These are phyloP conservation scores for Sebastes matsubarae DNA, from an alignment of 2,797 vertebrate species.

Conservation along the genomic window DNA sequence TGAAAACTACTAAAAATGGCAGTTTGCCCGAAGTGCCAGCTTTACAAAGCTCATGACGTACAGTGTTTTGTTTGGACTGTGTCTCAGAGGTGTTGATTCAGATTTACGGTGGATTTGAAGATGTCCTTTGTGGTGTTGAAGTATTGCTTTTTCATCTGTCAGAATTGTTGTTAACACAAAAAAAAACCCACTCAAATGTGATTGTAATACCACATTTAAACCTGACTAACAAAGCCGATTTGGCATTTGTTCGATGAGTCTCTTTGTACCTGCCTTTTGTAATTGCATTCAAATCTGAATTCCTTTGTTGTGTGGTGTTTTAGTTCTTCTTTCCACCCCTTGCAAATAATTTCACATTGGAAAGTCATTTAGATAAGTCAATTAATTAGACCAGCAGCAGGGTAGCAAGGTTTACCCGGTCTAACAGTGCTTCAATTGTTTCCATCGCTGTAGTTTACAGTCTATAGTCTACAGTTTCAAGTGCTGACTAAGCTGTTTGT, in stretches of 20 bases:
- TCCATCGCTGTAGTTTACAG: not conserved
- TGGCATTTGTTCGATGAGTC: not conserved
- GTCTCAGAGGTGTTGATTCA: constrained; percentile 13
- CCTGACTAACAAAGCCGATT: not conserved
- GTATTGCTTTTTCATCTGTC: constrained; percentile 8
- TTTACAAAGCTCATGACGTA: not conserved
- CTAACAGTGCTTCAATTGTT: not conserved
- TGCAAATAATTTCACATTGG: not conserved
- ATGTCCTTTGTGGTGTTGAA: not conserved
- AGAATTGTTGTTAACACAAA: not conserved
- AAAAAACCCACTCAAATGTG: not conserved
- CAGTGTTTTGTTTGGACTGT: constrained; percentile 8
- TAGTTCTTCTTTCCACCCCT: not conserved
- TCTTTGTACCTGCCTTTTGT: not conserved
- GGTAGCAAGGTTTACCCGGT: not conserved
- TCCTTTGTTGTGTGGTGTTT: not conserved
- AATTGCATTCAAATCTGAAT: not conserved
- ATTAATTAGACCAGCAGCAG: not conserved
- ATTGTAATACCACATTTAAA: not conserved
- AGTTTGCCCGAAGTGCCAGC: not conserved
- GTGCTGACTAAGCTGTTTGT: constrained; percentile 36
- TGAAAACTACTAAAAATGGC: constrained; percentile 2
- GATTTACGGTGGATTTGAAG: constrained; percentile 2
- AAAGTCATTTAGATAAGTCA: not conserved
- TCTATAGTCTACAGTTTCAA: constrained; percentile 11